These are phyloP conservation scores for Agonopterix alstromeriana DNA, from an alignment of 2,888 invertebrate genomes.

Conservation along the genomic window DNA sequence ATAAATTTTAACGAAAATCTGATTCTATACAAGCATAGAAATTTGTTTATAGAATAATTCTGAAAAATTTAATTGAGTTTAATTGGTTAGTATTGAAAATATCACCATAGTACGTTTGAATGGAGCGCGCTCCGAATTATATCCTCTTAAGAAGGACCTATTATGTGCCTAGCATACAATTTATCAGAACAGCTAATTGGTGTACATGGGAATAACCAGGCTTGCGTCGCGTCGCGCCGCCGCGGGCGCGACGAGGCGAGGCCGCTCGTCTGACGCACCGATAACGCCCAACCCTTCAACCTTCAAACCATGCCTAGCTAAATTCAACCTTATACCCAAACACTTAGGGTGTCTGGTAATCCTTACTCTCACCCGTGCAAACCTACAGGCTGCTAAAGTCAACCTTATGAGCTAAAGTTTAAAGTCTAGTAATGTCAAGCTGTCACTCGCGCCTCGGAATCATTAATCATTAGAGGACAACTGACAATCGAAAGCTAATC, in stretches of 20 bases:
- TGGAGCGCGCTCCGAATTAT: no score
- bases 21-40: no score
- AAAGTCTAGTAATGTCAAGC: neutral
- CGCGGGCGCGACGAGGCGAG: constrained; percentile 28
- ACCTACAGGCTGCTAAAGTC: no score
- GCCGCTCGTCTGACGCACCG: constrained; percentile 44
- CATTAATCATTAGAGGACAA: constrained; percentile 3
- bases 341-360: neutral
- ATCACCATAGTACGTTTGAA: no score
- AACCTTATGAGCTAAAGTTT: neutral
- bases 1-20: no score
- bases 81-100: no score
- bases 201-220: neutral
- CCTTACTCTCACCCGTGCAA: no score
- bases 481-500: constrained; percentile 4
- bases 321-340: neutral
- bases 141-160: no score
- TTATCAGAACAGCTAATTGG: neutral
- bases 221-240: constrained; percentile 4
- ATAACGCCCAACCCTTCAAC: constrained; percentile 55
- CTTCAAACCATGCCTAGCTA: constrained; percentile 2
- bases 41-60: no score
- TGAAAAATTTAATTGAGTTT: no score
- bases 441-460: neutral
- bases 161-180: no score